Evolutionary conservation across 2,888 invertebrate species (phyloP).

Genomic region (Drosophila greeni): DNA sequence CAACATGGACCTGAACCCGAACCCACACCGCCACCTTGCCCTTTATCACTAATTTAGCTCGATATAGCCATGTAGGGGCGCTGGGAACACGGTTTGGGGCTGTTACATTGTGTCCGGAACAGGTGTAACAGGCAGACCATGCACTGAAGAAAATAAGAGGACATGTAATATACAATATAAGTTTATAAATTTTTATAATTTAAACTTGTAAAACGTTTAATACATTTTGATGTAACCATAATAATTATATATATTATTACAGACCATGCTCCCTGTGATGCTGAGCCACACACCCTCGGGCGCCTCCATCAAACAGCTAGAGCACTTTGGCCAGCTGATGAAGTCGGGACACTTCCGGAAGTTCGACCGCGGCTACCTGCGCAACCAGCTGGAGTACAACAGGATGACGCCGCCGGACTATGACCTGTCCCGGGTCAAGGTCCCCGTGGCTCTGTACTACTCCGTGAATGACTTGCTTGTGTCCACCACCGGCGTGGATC

Average conservation of each 20-base stretch:
- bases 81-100: constrained; percentile 14
- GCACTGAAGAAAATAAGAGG: background rate
- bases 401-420: constrained; percentile 80
- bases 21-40: background rate
- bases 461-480: constrained; percentile 84
- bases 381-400: constrained; percentile 80
- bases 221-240: background rate
- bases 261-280: constrained; percentile 79
- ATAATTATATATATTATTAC: background rate
- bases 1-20: constrained; percentile 31
- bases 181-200: background rate
- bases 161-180: background rate
- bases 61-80: constrained; percentile 9
- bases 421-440: constrained; percentile 80
- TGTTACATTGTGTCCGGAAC: constrained; percentile 31
- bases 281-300: constrained; percentile 79
- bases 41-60: constrained; percentile 7
- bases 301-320: constrained; percentile 78
- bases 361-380: constrained; percentile 78
- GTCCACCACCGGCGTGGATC: constrained; percentile 81
- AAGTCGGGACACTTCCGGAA: constrained; percentile 79
- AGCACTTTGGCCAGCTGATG: constrained; percentile 79
- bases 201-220: background rate
- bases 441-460: constrained; percentile 81
- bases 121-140: constrained; percentile 16